Percentiles rank a stretch among this genome's conserved stretches.
These are phyloP conservation scores for Yoshiicerus persimilis DNA, from an alignment of 1,140 invertebrate genomes.

Conservation along the genomic window DNA sequence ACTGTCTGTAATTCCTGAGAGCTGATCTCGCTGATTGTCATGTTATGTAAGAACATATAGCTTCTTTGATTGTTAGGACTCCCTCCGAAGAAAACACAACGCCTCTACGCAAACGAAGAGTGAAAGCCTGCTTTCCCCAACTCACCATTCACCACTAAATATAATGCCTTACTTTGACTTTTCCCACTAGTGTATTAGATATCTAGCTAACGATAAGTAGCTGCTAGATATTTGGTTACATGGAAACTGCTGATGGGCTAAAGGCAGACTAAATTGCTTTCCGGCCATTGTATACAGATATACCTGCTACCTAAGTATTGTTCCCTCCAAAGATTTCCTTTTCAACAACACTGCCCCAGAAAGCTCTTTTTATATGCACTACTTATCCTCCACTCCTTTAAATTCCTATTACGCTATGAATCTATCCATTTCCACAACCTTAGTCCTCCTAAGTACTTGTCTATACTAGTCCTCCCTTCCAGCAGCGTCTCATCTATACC, in stretches of 20 bases:
- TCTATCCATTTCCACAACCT: neutral
- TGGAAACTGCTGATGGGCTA: neutral
- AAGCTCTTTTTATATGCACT: neutral
- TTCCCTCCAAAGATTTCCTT: neutral
- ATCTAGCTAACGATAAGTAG: neutral
- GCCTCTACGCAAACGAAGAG: neutral
- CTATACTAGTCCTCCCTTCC: neutral
- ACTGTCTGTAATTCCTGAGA: neutral
- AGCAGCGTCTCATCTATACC: neutral
- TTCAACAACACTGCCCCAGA: neutral
- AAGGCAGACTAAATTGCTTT: neutral
- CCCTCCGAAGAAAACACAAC: neutral
- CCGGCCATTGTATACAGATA: neutral
- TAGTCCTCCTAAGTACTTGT: neutral
- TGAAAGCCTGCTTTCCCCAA: neutral
- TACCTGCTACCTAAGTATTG: neutral
- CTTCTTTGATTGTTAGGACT: neutral
- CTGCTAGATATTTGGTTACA: neutral
- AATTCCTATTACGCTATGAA: neutral
- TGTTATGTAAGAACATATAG: neutral
- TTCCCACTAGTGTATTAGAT: neutral
- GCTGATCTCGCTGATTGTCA: neutral
- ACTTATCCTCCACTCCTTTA: neutral
- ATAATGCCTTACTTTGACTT: neutral
- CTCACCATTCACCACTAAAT: neutral